These are phyloP conservation scores for Quadriops clusia DNA, from an alignment of 2,888 invertebrate genomes.

Conservation along the genomic window DNA sequence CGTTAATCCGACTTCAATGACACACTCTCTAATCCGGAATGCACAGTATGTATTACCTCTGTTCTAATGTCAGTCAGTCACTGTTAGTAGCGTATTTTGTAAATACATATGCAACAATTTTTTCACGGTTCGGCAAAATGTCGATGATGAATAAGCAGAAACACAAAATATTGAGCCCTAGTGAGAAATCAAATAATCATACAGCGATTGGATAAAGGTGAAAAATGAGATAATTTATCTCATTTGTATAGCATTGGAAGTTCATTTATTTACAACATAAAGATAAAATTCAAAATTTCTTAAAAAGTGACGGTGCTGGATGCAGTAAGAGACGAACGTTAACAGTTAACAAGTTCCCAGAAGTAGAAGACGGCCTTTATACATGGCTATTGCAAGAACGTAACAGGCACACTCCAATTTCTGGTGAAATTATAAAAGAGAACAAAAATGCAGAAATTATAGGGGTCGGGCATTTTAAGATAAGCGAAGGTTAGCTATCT, in stretches of 20 bases:
- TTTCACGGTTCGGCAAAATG: too few species aligned
- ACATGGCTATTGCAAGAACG: conserved; percentile 18
- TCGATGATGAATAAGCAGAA: too few species aligned
- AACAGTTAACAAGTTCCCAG: conserved; percentile 14
- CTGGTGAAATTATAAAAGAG: background rate
- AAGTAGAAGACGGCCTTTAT: conserved; percentile 17
- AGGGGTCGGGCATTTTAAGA: too few species aligned
- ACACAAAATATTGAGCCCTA: background rate
- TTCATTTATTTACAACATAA: conserved; percentile 11
- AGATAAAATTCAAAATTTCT: conserved; percentile 12
- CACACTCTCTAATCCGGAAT: too few species aligned
- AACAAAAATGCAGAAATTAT: background rate
- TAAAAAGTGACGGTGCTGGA: conserved; percentile 11
- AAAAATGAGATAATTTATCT: conserved; percentile 5
- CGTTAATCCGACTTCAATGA: too few species aligned
- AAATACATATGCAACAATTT: too few species aligned
- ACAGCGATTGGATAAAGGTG: background rate
- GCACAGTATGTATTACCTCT: too few species aligned
- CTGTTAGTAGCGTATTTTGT: too few species aligned
- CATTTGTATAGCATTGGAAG: conserved; percentile 15
- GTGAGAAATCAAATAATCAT: background rate
- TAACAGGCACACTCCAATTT: conserved; percentile 5
- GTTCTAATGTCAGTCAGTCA: too few species aligned
- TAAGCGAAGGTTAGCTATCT: conserved; percentile 9
- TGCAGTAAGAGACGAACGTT: conserved; percentile 11